Base-by-base conservation (phyloP, 30 jellyfish, hydroid and myxozoan species). In the Hydra vulgaris region DNA sequence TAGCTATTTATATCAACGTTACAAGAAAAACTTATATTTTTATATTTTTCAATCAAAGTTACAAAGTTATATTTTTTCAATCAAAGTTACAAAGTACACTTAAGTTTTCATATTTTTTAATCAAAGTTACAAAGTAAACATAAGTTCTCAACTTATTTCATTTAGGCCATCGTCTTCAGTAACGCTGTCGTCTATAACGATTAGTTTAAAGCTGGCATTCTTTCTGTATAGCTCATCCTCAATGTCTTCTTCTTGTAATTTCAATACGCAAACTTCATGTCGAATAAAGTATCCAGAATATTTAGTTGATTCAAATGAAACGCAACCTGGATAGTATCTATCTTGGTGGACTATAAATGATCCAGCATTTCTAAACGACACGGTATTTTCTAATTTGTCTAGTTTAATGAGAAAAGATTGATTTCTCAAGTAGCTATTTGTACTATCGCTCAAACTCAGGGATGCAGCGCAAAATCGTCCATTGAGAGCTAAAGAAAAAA, bases 271-370 rank as follows among this genome's bases (percentile, higher is more conserved):
- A 40, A 40, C 79, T n/a, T 78, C 79, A 53, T 78, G 85, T 52
- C 85, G 85, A 53, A 78, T 52, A 54, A 78, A 78, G 17, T 17
- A 52, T 24, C 79, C 79, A 17, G 79, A 80, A 52, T 12, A 78
- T 40, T 78, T 78, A 27, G 55, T 21, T 8, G 85, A 78, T 78
- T 78, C 79, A 54, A 78, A 78, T 54, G 85, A 55, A 8, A 56
- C 7, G 19, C 22, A 53, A 19, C 79, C 79, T 0, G 26, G 7
- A 66, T 52, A 53, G 85, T 19, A 53, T 52, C 26, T 53, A 26
- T 56, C 53, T 22, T 24, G 19, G 21, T 52, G 26, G 15, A 61
- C 21, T 16, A 0, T 16, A 77, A 78, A 78, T 7, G 79, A 78
- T 5, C 80, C 85, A 3, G 40, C 85, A 61, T 78, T 53, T 23